These are phyloP conservation scores for Oncorhynchus keta DNA, from an alignment of 2,113 vertebrate species.

Conservation along the genomic window DNA sequence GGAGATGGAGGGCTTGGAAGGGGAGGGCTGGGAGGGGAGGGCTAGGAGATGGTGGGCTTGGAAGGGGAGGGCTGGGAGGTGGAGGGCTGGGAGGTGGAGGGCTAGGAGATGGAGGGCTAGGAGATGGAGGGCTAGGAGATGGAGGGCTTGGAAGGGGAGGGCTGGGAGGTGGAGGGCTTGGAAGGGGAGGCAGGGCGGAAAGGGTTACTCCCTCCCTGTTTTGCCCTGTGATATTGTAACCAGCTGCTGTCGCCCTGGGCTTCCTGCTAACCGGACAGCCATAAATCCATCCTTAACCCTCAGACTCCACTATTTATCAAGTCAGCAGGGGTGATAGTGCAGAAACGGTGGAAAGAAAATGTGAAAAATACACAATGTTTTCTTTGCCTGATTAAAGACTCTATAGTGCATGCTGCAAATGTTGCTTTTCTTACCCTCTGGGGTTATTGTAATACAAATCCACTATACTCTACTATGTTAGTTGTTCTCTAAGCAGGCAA, in stretches of 20 bases:
- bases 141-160: no score
- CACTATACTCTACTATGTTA: no score
- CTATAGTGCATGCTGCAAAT: neutral
- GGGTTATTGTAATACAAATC: no score
- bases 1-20: no score
- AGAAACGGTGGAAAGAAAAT: neutral
- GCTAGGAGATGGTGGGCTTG: neutral
- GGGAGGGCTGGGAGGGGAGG: no score
- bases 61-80: no score
- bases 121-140: neutral
- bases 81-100: no score
- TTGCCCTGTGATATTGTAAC: constrained; percentile 38
- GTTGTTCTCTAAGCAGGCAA: no score
- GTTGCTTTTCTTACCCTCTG: constrained; percentile 17
- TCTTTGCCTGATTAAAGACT: constrained; percentile 34
- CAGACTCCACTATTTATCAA: constrained; percentile 41
- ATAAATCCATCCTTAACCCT: constrained; percentile 12
- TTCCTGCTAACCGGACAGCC: neutral
- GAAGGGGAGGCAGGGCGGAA: neutral
- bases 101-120: no score
- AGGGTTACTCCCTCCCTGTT: neutral
- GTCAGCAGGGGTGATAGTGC: constrained; percentile 6
- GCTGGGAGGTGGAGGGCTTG: neutral
- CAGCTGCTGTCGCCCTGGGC: constrained; percentile 46
- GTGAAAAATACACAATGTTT: constrained; percentile 15